These are phyloP conservation scores for Alectura lathami DNA, from an alignment of 2,113 vertebrate species.

Conservation along the genomic window DNA sequence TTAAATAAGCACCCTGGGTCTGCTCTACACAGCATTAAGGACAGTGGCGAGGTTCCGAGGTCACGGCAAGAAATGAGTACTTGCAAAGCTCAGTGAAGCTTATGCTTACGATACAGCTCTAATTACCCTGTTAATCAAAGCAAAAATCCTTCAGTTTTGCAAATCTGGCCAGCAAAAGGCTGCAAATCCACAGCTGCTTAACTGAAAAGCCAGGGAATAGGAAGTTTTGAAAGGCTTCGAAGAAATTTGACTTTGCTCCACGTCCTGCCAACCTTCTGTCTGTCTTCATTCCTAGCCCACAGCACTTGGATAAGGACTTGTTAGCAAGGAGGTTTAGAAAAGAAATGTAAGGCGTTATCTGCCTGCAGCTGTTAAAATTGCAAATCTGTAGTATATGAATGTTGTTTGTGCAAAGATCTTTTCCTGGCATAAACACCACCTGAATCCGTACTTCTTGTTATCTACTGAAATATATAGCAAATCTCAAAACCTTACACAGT, in stretches of 20 bases:
- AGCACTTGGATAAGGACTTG: background rate
- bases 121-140: constrained; percentile 53
- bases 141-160: constrained; percentile 28
- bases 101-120: background rate
- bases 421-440: background rate
- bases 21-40: background rate
- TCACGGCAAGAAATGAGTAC: constrained; percentile 10
- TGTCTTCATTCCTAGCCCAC: background rate
- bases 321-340: background rate
- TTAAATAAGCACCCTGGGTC: background rate
- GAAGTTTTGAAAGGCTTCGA: background rate
- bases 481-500: background rate
- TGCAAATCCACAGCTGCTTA: background rate
- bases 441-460: background rate
- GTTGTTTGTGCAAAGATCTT: background rate
- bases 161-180: constrained; percentile 17
- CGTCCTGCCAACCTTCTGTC: background rate
- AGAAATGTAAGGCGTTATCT: background rate
- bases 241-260: background rate
- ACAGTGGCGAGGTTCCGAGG: background rate
- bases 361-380: background rate
- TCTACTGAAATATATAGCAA: background rate
- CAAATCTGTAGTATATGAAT: background rate
- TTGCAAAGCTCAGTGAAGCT: constrained; percentile 12
- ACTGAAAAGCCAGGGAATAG: background rate